Base-by-base conservation (phyloP, 2,113 vertebrate species). In the Pelodiscus sinensis region DNA sequence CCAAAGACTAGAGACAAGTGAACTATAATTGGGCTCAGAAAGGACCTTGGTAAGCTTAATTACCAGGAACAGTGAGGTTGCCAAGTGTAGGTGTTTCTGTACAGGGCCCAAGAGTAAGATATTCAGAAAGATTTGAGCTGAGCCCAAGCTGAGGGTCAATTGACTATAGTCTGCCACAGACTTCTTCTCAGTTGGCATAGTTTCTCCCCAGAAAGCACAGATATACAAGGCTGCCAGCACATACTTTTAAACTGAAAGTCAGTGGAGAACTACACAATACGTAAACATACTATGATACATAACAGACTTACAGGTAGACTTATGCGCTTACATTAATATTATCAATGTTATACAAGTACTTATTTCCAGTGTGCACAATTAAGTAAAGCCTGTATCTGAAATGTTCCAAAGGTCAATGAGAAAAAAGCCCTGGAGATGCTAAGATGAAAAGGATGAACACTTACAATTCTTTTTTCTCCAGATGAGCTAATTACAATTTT, bases 381-480 rank as follows among this genome's bases (percentile, higher is more conserved):
- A 79, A 68, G 79, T 54, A 82, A 75, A 90, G n/a, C 44, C 18
- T 84, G 1, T 11, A 57, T 78, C 56, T 35, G 35, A 79, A 89
- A 77, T 71, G 12, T 82, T 24, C 65, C 50, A 38, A 86, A 82
- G 2, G 2, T 77, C 79, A 84, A 84, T 18, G 56, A 6, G 52
- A 54, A 54, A 9, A 29, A 8, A 56, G 16, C 8, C 79, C 58
- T 15, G 14, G 21, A 85, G 19, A 55, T 89, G 83, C 87, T 55
- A 84, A 79, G 19, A 2, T 79, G 6, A 82, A 52, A 88, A 86
- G 31, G 65, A 16, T 0, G 0, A 54, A 44, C 19, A 7, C 1
- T 68, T 57, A 71, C 57, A 1, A 50, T 85, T 92, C 87, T 84
- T n/a, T 18, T 81, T 89, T 52, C 29, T 81, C 56, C 88, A 71